Base-by-base conservation (phyloP, 1,140 invertebrate species). In the Frieseomelitta varia region DNA sequence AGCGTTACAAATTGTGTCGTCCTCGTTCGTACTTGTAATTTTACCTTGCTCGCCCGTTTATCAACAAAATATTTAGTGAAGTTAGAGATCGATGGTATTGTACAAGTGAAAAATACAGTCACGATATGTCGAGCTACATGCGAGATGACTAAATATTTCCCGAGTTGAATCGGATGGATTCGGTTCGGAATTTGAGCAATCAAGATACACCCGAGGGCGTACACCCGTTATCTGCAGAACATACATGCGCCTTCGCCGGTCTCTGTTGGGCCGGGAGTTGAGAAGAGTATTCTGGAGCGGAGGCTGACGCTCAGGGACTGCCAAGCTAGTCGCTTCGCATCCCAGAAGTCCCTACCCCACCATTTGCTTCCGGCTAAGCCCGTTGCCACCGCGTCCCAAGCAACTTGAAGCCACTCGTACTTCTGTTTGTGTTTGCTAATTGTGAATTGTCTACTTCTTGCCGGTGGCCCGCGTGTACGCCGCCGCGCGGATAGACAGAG, bases 391-490 rank as follows among this genome's bases (percentile, higher is more conserved):
- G 85, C 89, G 86, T 90, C 90, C 87, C 91, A 86, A 86, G 87
- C 89, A 91, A 92, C 92, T 93, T 92, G 90, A 94, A 92, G 90
- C 90, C 92, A 91, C 93, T 94, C 89, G 91, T 94, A 91, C 89
- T 93, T 93, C 85, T 92, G 93, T 94, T 94, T 94, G 93, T 94
- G 92, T 95, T 95, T 94, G 93, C 93, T 95, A 95, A 95, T 95
- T 95, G 94, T 93, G 93, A 95, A 94, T 95, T 94, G 94, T 95
- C 94, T 94, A 93, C 91, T 94, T 93, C 92, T 94, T 93, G 91
- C 89, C 87, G 88, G 84, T 87, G 81, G 85, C 74, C 80, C 81
- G 90, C 84, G 84, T 88, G 71, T 79, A 73, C 58, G 72, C 24
- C 56, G 34, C 47, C 75, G 39, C 71, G 69, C 58, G 47, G 67